These are phyloP conservation scores for Microctonus brassicae DNA, from an alignment of 2,888 invertebrate genomes.

Conservation along the genomic window DNA sequence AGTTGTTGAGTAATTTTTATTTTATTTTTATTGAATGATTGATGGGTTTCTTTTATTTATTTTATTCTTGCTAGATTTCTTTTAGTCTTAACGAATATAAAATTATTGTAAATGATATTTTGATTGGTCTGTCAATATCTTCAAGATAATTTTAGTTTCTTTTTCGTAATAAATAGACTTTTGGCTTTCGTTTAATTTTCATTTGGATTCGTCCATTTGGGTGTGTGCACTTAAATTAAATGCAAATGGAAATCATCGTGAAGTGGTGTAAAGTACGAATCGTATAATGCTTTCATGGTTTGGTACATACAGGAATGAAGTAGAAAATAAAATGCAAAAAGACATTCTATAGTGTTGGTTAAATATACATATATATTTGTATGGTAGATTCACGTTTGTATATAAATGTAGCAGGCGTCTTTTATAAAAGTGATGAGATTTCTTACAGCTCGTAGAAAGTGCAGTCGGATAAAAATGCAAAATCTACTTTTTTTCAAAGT, in stretches of 20 bases:
- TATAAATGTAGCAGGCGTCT: constrained; percentile 21
- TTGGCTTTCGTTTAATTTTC: constrained; percentile 18
- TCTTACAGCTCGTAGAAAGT: constrained; percentile 31
- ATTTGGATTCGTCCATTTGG: constrained; percentile 22
- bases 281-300: constrained; percentile 33
- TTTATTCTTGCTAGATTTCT: no score
- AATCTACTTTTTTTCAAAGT: constrained; percentile 33
- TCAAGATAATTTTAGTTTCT: constrained; percentile 20
- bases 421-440: constrained; percentile 36
- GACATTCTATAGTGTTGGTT: not conserved
- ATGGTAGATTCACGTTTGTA: not conserved
- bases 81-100: no score
- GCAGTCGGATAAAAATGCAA: constrained; percentile 31
- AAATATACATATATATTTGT: not conserved
- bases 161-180: not conserved
- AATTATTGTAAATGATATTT: not conserved
- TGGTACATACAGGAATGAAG: not conserved
- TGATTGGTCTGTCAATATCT: not conserved
- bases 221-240: constrained; percentile 26
- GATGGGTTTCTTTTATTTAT: no score
- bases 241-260: constrained; percentile 33
- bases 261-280: constrained; percentile 16
- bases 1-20: no score
- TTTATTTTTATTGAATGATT: no score
- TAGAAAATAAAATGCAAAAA: constrained; percentile 16